Percentiles rank a stretch among this genome's conserved stretches.
phyloP scores from a whole-genome alignment of 2,797 vertebrate species.

The Gymnodraco acuticeps region DNA sequence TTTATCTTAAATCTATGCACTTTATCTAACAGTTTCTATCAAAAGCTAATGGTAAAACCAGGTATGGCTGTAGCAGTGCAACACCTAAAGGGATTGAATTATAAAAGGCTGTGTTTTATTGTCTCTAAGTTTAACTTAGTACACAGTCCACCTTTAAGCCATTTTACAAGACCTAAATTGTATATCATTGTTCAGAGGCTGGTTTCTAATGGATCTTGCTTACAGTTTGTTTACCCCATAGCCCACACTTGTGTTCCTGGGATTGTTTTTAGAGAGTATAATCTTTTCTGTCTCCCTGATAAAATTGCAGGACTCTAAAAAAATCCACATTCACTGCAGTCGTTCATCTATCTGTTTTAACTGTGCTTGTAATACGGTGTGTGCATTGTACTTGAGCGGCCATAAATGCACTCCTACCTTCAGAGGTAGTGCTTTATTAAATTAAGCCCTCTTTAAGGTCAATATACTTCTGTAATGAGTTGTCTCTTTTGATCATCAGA shows the following conservation, averaged over 20 bases:
- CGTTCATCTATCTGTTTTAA: slow-evolving; percentile 66
- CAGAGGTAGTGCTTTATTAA: slow-evolving; percentile 78
- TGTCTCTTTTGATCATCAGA: slow-evolving; percentile 86
- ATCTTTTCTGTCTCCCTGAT: slow-evolving; percentile 24
- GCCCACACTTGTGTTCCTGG: slow-evolving; percentile 1
- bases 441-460: slow-evolving; percentile 84
- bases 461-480: slow-evolving; percentile 86
- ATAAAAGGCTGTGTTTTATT: background rate
- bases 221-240: background rate
- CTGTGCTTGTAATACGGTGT: slow-evolving; percentile 60
- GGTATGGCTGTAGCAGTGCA: background rate
- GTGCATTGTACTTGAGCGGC: slow-evolving; percentile 64
- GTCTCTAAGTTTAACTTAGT: background rate
- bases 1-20: background rate
- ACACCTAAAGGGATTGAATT: background rate
- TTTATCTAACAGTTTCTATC: background rate
- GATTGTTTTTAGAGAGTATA: slow-evolving; percentile 17
- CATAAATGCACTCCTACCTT: slow-evolving; percentile 72
- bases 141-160: background rate
- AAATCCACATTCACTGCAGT: slow-evolving; percentile 39
- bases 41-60: background rate
- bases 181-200: background rate
- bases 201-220: slow-evolving; percentile 19
- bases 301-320: slow-evolving; percentile 38
- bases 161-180: background rate